Base-by-base conservation (phyloP, 2,113 vertebrate species). In the Myrmophylax atrothorax region DNA sequence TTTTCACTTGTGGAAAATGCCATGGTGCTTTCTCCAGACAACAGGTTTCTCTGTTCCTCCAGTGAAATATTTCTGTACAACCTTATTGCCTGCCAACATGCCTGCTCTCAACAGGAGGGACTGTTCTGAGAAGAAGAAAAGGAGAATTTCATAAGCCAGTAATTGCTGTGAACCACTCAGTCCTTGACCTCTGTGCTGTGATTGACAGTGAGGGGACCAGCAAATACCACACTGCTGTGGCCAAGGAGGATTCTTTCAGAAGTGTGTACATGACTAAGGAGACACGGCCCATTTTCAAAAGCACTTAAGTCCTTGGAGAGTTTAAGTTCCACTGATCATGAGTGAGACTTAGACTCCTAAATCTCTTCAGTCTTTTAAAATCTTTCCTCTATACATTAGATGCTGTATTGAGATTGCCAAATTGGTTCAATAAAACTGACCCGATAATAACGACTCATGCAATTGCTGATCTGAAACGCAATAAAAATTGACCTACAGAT, bases 361-460 rank as follows among this genome's bases (percentile, higher is more conserved):
- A 88, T 82, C 83, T 95, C 73, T 78, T 60, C 38, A 66, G 86
- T 37, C 73, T 72, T 90, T 56, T 72, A 52, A 64, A 60, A 18
- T 35, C 91, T 81, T 90, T 60, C 58, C 85, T 90, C 88, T 92
- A 2, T 18, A 35, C 68, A 10, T 92, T 33, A 56, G 74, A 52
- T 2, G 10, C 55, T 83, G 81, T 72, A 66, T 35, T 66, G 87
- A 94, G 82, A 79, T 77, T 92, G 84, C 88, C 95, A 96, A 89
- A 96, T 79, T 46, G 77, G 89, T 95, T 95, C 94, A 96, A 87
- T 95, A 95, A 95, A 94, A 96, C 68, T 84, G 83, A 87, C 93
- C 86, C 5, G 26, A 72, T 92, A 59, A 91, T 93, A 92, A 92
- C 35, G 88, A 81, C 89, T 64, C 46, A 13, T 0, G 35, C 66